Percentiles rank a stretch among this genome's conserved stretches.
These are phyloP conservation scores for Ligdia adustata DNA, from an alignment of 2,888 invertebrate species.

Conservation along the genomic window DNA sequence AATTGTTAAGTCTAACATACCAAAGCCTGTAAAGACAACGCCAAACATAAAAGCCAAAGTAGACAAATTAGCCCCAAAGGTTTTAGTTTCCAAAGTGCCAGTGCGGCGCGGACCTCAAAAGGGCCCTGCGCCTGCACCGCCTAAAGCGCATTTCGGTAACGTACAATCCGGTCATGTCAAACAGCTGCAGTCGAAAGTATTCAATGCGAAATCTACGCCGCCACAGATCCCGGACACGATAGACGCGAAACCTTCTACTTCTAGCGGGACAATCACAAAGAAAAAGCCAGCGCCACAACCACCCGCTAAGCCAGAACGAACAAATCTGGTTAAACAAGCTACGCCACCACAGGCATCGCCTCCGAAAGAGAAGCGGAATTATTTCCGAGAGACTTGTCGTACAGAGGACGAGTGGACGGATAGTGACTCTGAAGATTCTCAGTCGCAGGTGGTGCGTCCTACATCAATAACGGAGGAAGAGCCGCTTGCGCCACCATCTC, in stretches of 20 bases:
- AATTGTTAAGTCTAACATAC: constrained; percentile 67
- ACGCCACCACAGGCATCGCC: constrained; percentile 44
- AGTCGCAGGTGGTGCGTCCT: constrained; percentile 41
- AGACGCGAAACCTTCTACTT: constrained; percentile 63
- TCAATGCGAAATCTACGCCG: constrained; percentile 52
- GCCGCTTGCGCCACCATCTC: constrained; percentile 48
- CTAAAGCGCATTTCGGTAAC: constrained; percentile 74
- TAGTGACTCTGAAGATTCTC: constrained; percentile 70
- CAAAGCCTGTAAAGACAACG: constrained; percentile 64
- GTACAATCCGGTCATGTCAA: constrained; percentile 77
- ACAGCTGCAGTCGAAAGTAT: constrained; percentile 73
- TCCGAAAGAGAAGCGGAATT: constrained; percentile 65
- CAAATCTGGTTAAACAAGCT: constrained; percentile 46
- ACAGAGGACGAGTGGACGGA: constrained; percentile 86
- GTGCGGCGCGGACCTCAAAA: constrained; percentile 67
- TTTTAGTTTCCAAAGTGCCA: constrained; percentile 71
- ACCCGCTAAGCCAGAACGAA: constrained; percentile 41
- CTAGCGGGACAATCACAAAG: constrained; percentile 50
- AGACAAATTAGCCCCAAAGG: constrained; percentile 64
- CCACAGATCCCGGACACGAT: constrained; percentile 34
- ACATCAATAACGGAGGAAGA: constrained; percentile 47
- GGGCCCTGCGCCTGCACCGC: constrained; percentile 73
- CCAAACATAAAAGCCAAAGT: constrained; percentile 59
- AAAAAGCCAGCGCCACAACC: constrained; percentile 71
- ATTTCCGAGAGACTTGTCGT: constrained; percentile 85